Conservation (phyloP, 2,113 vertebrate genomes). For the Megatriorchis doriae region DNA sequence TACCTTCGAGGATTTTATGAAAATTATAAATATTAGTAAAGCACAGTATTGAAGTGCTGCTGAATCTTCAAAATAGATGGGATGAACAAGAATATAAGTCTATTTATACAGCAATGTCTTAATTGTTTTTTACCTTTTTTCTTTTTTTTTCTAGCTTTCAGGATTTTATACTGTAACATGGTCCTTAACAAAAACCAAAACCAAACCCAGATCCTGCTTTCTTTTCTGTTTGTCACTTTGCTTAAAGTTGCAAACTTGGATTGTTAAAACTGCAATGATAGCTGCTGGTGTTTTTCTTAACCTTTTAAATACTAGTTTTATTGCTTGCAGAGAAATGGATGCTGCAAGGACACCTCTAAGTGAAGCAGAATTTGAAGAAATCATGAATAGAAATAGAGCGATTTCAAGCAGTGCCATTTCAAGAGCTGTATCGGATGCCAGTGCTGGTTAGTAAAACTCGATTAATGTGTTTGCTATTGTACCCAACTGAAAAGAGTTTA, state of each 20-base stretch:
- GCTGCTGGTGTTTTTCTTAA: neutral
- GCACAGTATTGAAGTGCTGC: conserved; percentile 41
- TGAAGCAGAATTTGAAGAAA: conserved; percentile 99
- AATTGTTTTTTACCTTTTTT: neutral
- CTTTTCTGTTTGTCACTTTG: conserved; percentile 66
- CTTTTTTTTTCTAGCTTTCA: conserved; percentile 29
- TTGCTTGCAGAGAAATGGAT: conserved; percentile 90
- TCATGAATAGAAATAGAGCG: conserved; percentile 97
- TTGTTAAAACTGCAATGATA: conserved; percentile 42
- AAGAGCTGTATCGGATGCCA: conserved; percentile 95
- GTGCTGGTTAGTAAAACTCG: conserved; percentile 84
- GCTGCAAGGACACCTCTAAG: conserved; percentile 90
- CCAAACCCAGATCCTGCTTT: conserved; percentile 54
- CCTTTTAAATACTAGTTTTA: conserved; percentile 51
- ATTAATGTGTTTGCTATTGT: neutral
- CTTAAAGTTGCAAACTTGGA: conserved; percentile 59
- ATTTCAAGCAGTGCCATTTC: conserved; percentile 99
- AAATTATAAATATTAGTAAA: conserved; percentile 15
- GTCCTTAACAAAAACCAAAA: conserved; percentile 36
- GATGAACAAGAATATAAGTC: neutral
- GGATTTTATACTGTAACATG: conserved; percentile 51
- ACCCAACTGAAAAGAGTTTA: neutral
- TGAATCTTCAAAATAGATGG: conserved; percentile 32
- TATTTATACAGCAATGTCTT: conserved; percentile 11
- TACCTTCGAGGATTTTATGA: neutral